Base-by-base conservation (phyloP, 2,888 invertebrate species). In the Drosophila tanythrix region DNA sequence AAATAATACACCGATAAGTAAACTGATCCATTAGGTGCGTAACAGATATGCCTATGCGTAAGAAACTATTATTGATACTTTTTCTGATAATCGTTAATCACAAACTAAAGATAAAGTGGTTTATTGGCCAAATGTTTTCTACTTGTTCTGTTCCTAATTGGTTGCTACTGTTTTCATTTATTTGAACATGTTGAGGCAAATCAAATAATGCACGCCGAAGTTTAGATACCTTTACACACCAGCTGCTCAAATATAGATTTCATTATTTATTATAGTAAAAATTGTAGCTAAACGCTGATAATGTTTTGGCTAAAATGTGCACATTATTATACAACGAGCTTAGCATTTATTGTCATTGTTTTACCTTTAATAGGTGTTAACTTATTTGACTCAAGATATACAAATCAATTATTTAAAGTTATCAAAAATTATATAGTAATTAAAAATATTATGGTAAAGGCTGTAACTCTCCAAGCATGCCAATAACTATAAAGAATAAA, bases 101-200 rank as follows among this genome's bases (percentile, higher is more conserved):
- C 59, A 63, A 63, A 36, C 62, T 60, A 36, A 27, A 18, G 46
- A 10, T 27, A 51, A 76, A 70, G 72, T 81, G 60, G 0, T 72
- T 81, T 77, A 69, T 76, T 76, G 81, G 50, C 72, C 79, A 79
- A 77, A 69, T 79, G 77, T 73, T 78, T 79, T 59, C 35, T 11
- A 46, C 18, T 40, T 27, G n/a, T 36, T 27, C 43, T 38, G 21
- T 38, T 21, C 27, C 8, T 6, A 36, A 40, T 57, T 57, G 40
- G 3, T 57, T 57, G 68, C 78, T 66, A 78, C 76, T 53, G 59
- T 61, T 70, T 52, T 71, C 55, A 13, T 36, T 38, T 38, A 43
- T 33, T 64, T 68, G 46, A 46, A 15, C 15, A 46, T 50, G 7
- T 5, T 27, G n/a, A 40, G 56, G 40, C 35, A 13, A 27, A 2